These are phyloP conservation scores for Pedicia rivosa DNA, from an alignment of 2,888 invertebrate species.

Conservation along the genomic window DNA sequence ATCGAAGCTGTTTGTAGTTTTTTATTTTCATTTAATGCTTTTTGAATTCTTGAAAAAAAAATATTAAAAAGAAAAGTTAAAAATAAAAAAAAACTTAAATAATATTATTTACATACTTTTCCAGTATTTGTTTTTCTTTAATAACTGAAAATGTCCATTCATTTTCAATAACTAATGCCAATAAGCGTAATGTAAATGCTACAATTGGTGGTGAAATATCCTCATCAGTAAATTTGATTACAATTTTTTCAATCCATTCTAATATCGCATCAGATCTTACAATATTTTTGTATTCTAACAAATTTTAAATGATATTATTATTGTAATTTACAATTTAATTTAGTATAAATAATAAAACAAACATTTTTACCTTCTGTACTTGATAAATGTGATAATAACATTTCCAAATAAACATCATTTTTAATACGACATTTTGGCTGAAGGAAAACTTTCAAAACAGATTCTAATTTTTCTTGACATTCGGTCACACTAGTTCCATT, in stretches of 20 bases:
- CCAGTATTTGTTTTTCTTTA: slow-evolving; percentile 26
- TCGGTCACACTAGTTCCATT: not conserved
- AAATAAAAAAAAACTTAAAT: not conserved
- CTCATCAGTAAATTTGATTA: slow-evolving; percentile 25
- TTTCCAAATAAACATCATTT: slow-evolving; percentile 46
- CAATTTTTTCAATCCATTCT: slow-evolving; percentile 32
- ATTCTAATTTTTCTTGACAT: not conserved
- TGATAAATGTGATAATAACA: slow-evolving; percentile 41
- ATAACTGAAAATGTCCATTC: slow-evolving; percentile 44
- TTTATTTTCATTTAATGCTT: slow-evolving; percentile 16
- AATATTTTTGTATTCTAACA: not conserved
- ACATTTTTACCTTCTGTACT: slow-evolving; percentile 36
- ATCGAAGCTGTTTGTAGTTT: slow-evolving; percentile 37
- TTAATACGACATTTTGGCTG: slow-evolving; percentile 39
- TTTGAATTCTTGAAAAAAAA: slow-evolving; percentile 17
- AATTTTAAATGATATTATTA: no score
- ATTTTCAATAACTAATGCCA: slow-evolving; percentile 39
- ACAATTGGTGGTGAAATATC: slow-evolving; percentile 27
- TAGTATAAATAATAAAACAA: slow-evolving; percentile 10
- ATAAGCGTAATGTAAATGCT: slow-evolving; percentile 47
- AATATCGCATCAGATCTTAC: slow-evolving; percentile 18
- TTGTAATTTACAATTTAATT: not conserved
- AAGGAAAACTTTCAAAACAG: slow-evolving; percentile 4
- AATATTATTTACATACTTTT: slow-evolving; percentile 16
- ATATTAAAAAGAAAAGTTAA: slow-evolving; percentile 1